These are phyloP conservation scores for Lydus trimaculatus DNA, from an alignment of 2,888 invertebrate species.

Conservation along the genomic window DNA sequence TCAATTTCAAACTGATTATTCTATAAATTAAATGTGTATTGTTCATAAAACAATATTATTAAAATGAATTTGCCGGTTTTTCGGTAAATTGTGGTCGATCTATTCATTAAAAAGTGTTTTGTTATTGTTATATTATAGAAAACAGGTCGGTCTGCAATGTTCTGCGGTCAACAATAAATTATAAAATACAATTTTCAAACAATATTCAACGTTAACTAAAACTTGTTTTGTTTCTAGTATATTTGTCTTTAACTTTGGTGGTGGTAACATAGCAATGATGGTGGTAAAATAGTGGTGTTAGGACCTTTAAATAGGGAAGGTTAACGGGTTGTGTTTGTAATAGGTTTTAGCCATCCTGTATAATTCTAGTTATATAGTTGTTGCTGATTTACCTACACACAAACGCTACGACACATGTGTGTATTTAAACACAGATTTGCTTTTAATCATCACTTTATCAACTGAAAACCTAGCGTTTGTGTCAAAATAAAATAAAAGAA, in stretches of 20 bases:
- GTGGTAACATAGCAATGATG: constrained; percentile 13
- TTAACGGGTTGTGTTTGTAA: constrained; percentile 44
- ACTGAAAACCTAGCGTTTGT: neutral
- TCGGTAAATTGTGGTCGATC: too few species aligned
- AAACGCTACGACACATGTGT: constrained; percentile 42
- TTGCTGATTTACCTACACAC: constrained; percentile 48
- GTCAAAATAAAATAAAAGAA: too few species aligned
- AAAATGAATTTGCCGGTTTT: neutral
- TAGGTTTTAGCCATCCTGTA: constrained; percentile 45
- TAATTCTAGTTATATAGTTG: constrained; percentile 49
- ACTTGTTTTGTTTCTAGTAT: constrained; percentile 41
- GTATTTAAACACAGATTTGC: constrained; percentile 48
- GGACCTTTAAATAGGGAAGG: constrained; percentile 31
- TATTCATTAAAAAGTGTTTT: neutral
- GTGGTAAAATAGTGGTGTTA: constrained; percentile 1
- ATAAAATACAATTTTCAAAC: constrained; percentile 23
- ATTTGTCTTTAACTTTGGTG: constrained; percentile 45
- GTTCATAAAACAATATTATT: neutral
- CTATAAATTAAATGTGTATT: neutral
- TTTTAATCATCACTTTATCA: constrained; percentile 31
- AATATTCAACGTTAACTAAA: constrained; percentile 25
- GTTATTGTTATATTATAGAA: neutral
- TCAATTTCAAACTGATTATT: neutral
- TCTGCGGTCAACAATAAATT: constrained; percentile 17
- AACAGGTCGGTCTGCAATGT: neutral